These are phyloP conservation scores for Nesogale talazaci DNA, from an alignment of 2,113 vertebrate genomes.

Conservation along the genomic window DNA sequence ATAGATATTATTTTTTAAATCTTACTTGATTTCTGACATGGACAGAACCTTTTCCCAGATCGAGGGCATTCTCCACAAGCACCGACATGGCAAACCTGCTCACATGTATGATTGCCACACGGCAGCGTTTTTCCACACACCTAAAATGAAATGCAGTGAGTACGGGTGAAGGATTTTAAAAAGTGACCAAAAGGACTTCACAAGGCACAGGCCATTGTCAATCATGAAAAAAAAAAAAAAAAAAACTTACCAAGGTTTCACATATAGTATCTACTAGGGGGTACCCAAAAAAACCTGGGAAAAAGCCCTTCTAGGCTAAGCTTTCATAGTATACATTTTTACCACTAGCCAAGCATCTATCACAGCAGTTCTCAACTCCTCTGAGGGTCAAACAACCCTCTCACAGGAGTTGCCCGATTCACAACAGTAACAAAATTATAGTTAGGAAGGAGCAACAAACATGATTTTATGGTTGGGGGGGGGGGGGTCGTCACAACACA, in stretches of 20 bases:
- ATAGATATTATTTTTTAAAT: not conserved
- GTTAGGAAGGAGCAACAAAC: too few relatives aligned
- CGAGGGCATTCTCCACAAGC: constrained; percentile 95
- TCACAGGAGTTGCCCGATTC: too few relatives aligned
- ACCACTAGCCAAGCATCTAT: too few relatives aligned
- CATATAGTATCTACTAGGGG: not conserved
- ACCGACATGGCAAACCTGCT: constrained; percentile 91
- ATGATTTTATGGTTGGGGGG: too few relatives aligned
- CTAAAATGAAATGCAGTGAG: constrained; percentile 83
- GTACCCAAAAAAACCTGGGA: too few relatives aligned
- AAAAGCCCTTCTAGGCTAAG: too few relatives aligned
- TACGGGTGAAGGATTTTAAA: constrained; percentile 42
- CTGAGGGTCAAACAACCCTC: too few relatives aligned
- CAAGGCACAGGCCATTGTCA: not conserved
- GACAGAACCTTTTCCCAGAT: constrained; percentile 93
- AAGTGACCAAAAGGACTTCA: constrained; percentile 4
- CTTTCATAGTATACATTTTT: too few relatives aligned
- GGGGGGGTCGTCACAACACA: too few relatives aligned
- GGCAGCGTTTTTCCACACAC: constrained; percentile 90
- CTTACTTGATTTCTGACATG: constrained; percentile 95
- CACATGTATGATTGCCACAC: constrained; percentile 97
- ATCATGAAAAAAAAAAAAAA: constrained; percentile 6
- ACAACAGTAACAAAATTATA: too few relatives aligned
- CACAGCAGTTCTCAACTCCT: too few relatives aligned
- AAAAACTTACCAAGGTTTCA: not conserved